These are phyloP conservation scores for Mycteria americana DNA, from an alignment of 2,797 vertebrate genomes.

Conservation along the genomic window DNA sequence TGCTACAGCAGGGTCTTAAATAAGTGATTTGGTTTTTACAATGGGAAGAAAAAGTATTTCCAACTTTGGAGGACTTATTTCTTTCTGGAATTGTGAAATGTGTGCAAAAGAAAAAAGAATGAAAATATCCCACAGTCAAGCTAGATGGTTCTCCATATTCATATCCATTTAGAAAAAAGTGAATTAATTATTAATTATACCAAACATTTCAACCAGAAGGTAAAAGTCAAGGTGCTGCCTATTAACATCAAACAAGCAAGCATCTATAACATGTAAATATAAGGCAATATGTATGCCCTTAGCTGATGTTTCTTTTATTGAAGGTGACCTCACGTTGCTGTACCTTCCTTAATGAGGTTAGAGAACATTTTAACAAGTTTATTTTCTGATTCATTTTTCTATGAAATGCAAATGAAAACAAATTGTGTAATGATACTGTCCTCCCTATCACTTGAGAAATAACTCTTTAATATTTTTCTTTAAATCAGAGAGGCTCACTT, in stretches of 20 bases:
- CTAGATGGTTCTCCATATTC: background rate
- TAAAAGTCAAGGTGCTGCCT: background rate
- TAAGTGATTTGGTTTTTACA: background rate
- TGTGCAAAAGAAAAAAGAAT: background rate
- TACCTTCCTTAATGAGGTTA: constrained; percentile 23
- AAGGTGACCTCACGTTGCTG: constrained; percentile 1
- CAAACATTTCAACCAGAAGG: background rate
- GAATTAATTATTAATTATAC: background rate
- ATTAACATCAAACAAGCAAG: background rate
- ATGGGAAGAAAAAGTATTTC: background rate
- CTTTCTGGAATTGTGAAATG: background rate
- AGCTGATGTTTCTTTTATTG: background rate
- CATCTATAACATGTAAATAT: background rate
- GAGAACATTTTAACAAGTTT: background rate
- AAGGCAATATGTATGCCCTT: background rate
- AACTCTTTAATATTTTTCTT: background rate
- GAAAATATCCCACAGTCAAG: background rate
- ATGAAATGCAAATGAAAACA: constrained; percentile 26
- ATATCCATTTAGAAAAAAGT: background rate
- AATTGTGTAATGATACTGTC: background rate
- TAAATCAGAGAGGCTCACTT: background rate
- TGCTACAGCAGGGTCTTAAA: background rate
- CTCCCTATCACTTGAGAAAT: background rate
- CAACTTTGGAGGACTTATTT: background rate
- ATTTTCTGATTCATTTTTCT: background rate